phyloP scores from a whole-genome alignment of 2,888 invertebrate genomes.

The Pachymerium ferrugineum region DNA sequence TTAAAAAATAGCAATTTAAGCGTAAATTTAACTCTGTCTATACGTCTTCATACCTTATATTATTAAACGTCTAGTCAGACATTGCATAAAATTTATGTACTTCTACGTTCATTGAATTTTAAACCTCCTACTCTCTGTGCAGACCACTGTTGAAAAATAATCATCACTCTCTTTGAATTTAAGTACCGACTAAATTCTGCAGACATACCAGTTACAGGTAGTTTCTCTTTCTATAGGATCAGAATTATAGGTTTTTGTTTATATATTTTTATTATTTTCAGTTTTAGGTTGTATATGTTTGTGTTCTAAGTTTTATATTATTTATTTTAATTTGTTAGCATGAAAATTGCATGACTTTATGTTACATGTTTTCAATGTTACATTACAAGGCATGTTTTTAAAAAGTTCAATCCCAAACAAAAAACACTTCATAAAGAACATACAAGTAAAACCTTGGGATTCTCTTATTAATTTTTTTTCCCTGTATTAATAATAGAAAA shows the following conservation, averaged over 20 bases:
- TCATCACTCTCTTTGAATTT: not conserved
- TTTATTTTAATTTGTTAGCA: slow-evolving; percentile 25
- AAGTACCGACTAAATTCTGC: not conserved
- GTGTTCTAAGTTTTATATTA: slow-evolving; percentile 32
- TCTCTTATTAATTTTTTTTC: not conserved
- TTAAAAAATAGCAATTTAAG: too few species aligned
- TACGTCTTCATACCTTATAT: too few species aligned
- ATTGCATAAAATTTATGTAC: slow-evolving; percentile 3
- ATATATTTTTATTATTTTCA: slow-evolving; percentile 14
- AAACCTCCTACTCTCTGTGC: not conserved
- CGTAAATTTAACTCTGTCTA: too few species aligned
- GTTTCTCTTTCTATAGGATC: not conserved
- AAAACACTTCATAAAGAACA: not conserved
- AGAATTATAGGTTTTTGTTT: not conserved
- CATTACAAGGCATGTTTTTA: too few species aligned
- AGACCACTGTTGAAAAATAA: not conserved
- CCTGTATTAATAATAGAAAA: slow-evolving; percentile 62
- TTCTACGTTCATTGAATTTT: not conserved
- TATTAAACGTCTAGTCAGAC: too few species aligned
- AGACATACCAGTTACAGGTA: not conserved
- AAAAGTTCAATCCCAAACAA: too few species aligned
- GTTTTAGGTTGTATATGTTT: slow-evolving; percentile 30
- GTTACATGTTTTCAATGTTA: not conserved
- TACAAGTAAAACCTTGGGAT: not conserved
- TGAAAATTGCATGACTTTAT: not conserved